These are phyloP conservation scores for Fopius arisanus DNA, from an alignment of 1,140 invertebrate species.

Conservation along the genomic window DNA sequence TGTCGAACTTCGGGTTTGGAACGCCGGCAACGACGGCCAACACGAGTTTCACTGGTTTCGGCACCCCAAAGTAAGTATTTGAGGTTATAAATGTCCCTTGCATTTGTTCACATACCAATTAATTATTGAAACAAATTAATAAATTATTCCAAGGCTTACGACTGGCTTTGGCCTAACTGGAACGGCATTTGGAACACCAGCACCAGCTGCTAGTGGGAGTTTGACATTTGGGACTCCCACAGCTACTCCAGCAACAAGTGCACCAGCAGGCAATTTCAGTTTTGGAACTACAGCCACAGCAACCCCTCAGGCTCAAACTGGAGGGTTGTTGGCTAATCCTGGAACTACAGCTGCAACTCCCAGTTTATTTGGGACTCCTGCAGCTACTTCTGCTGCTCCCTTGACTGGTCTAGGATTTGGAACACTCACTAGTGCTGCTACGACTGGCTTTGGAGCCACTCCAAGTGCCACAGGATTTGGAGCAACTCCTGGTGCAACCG, in stretches of 20 bases:
- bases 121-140: not conserved
- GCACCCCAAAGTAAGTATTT: slow-evolving; percentile 43
- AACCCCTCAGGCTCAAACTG: slow-evolving; percentile 31
- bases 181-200: slow-evolving; percentile 40
- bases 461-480: slow-evolving; percentile 44
- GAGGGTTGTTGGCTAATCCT: slow-evolving; percentile 35
- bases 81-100: slow-evolving; percentile 20
- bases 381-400: slow-evolving; percentile 43
- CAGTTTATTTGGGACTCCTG: slow-evolving; percentile 35
- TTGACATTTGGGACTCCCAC: slow-evolving; percentile 38
- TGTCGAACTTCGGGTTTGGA: slow-evolving; percentile 51
- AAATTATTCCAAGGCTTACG: slow-evolving; percentile 36
- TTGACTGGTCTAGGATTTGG: slow-evolving; percentile 42
- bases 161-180: slow-evolving; percentile 39
- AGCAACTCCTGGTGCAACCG: slow-evolving; percentile 37
- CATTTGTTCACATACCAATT: not conserved
- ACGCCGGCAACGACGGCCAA: slow-evolving; percentile 45
- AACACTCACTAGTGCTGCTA: slow-evolving; percentile 30
- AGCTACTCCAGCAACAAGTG: slow-evolving; percentile 31
- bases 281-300: slow-evolving; percentile 44
- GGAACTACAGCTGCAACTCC: slow-evolving; percentile 25
- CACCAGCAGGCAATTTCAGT: slow-evolving; percentile 46
- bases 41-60: slow-evolving; percentile 46
- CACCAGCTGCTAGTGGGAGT: slow-evolving; percentile 30
- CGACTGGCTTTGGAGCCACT: slow-evolving; percentile 46